A percentile compares a stretch with the other conserved stretches of the same genome.
These are phyloP conservation scores for Steinernema khuongi DNA, from an alignment of 1,140 invertebrate genomes.

Conservation along the genomic window DNA sequence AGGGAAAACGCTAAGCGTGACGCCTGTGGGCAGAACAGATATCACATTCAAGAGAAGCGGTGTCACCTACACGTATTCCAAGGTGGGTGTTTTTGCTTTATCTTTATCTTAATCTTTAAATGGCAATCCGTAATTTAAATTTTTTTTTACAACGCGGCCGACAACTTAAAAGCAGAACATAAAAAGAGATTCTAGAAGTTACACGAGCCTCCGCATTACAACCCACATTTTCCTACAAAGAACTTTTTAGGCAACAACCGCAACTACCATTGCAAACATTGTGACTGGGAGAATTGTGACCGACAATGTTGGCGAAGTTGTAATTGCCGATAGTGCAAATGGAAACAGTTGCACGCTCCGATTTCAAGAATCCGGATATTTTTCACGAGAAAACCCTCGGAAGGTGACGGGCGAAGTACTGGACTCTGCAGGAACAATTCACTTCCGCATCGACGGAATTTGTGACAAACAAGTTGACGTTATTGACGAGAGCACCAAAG, in stretches of 20 bases:
- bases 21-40: conserved; percentile 80
- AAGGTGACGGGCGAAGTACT: conserved; percentile 73
- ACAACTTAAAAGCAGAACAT: too few species aligned
- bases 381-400: conserved; percentile 83
- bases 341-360: conserved; percentile 91
- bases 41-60: conserved; percentile 60
- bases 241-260: conserved; percentile 75
- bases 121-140: too few species aligned
- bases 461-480: conserved; percentile 89
- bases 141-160: too few species aligned
- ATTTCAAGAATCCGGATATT: conserved; percentile 94
- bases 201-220: too few species aligned
- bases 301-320: conserved; percentile 98
- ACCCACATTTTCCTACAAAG: too few species aligned
- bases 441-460: conserved; percentile 79
- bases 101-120: too few species aligned
- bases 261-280: conserved; percentile 91
- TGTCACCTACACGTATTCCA: conserved; percentile 91
- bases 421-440: conserved; percentile 65
- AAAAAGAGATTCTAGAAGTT: too few species aligned
- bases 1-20: conserved; percentile 87
- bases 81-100: conserved; percentile 62
- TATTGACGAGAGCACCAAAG: conserved; percentile 70
- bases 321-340: conserved; percentile 80
- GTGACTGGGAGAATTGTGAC: conserved; percentile 99